Percentiles rank a stretch among this genome's conserved stretches.
Conservation (phyloP, 2,797 vertebrate genomes). For the Girardinus metallicus region DNA sequence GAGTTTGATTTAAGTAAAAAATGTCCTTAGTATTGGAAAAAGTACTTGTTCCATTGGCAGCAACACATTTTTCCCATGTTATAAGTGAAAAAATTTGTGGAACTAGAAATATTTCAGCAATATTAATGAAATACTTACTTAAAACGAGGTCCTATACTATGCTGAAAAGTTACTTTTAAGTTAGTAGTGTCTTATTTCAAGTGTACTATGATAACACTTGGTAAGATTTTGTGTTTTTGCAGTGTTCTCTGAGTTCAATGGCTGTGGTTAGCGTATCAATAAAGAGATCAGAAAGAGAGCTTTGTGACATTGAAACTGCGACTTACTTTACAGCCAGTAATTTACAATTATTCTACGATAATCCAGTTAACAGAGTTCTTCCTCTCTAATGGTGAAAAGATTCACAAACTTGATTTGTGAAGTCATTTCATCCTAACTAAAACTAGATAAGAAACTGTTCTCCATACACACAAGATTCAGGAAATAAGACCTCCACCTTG, state of each 20-base stretch:
- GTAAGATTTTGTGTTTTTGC: not conserved
- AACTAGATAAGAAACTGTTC: not conserved
- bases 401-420: not conserved
- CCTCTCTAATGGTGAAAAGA: not conserved
- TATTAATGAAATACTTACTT: too few relatives aligned
- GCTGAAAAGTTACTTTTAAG: too few relatives aligned
- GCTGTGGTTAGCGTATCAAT: not conserved
- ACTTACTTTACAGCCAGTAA: not conserved
- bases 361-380: not conserved
- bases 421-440: not conserved
- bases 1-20: too few relatives aligned
- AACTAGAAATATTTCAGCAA: too few relatives aligned
- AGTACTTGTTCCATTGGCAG: too few relatives aligned
- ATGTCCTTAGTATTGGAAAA: too few relatives aligned
- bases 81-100: too few relatives aligned
- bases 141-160: too few relatives aligned
- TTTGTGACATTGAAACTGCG: too few relatives aligned
- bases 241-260: not conserved
- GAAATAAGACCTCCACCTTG: not conserved
- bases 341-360: not conserved
- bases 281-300: not conserved
- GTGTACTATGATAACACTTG: too few relatives aligned
- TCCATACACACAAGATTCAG: not conserved
- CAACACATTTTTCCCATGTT: too few relatives aligned
- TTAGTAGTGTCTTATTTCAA: too few relatives aligned